Percentiles rank a stretch among this genome's conserved stretches.
phyloP scores from a whole-genome alignment of 2,797 vertebrate species.

The Nyctalus aviator region DNA sequence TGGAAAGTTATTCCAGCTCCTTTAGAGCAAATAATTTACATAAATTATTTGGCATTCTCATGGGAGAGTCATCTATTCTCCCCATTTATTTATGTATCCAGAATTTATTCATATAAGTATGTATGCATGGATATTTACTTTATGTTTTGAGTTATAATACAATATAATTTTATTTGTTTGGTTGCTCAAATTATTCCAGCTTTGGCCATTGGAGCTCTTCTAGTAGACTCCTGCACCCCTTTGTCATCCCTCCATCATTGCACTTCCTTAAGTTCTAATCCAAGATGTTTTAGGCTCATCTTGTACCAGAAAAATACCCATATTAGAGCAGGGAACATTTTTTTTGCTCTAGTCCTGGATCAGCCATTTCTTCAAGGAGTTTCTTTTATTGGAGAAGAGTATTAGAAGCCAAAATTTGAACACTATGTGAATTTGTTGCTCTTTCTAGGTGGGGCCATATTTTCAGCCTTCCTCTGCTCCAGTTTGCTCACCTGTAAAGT shows the following conservation, averaged over 20 bases:
- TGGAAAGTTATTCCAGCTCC: background rate
- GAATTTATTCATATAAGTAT: background rate
- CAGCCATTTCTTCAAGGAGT: background rate
- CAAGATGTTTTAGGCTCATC: background rate
- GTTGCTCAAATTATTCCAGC: background rate
- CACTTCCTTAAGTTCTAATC: background rate
- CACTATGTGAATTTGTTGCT: background rate
- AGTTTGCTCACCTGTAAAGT: background rate
- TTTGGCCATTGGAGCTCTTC: background rate
- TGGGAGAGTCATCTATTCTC: background rate
- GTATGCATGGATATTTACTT: background rate
- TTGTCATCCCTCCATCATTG: background rate
- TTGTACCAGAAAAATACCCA: background rate
- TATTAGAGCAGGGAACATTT: background rate
- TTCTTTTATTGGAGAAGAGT: background rate
- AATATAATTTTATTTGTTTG: background rate
- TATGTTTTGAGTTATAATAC: conserved; percentile 10
- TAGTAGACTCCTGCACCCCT: background rate
- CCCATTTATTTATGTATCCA: background rate
- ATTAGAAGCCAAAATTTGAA: background rate
- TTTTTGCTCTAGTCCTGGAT: background rate
- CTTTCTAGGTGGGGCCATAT: background rate
- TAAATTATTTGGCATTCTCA: background rate
- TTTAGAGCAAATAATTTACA: background rate
- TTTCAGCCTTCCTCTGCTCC: background rate